These are phyloP conservation scores for Sycophila texana DNA, from an alignment of 2,888 invertebrate genomes.

Conservation along the genomic window DNA sequence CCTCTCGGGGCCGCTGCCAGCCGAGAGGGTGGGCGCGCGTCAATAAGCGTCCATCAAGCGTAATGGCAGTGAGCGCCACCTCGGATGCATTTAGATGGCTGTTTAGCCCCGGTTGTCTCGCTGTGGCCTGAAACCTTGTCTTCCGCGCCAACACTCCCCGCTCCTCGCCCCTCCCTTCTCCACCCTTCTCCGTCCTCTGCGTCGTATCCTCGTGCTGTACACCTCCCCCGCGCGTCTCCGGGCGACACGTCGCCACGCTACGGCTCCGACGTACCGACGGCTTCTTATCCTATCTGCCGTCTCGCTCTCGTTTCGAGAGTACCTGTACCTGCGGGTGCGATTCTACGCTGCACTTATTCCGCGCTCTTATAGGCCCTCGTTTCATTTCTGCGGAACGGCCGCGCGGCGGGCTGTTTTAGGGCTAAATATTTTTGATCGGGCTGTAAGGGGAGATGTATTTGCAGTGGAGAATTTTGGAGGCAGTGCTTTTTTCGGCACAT, in stretches of 20 bases:
- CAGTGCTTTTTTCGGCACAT: too few species aligned
- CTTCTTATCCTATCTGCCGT: constrained; percentile 48
- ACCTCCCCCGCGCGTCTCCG: neutral
- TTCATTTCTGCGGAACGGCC: neutral
- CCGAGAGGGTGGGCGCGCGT: constrained; percentile 71
- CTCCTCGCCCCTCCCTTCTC: too few species aligned
- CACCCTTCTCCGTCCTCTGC: neutral
- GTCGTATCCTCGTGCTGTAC: neutral
- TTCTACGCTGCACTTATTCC: neutral
- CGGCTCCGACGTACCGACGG: constrained; percentile 2
- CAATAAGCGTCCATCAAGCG: constrained; percentile 76
- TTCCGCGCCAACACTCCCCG: constrained; percentile 50
- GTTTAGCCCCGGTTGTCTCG: constrained; percentile 75
- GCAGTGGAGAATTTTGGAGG: too few species aligned
- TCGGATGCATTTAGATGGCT: constrained; percentile 76
- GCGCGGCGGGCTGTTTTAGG: too few species aligned
- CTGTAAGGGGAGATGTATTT: too few species aligned
- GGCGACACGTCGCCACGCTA: constrained; percentile 5
- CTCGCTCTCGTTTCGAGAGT: constrained; percentile 6
- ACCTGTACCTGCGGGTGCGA: neutral
- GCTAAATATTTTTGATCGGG: too few species aligned
- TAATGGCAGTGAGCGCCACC: constrained; percentile 76
- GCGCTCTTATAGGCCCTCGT: neutral
- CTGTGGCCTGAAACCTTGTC: constrained; percentile 59
- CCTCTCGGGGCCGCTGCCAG: neutral